These are phyloP conservation scores for Radopholus similis DNA, from an alignment of 1,140 invertebrate genomes.

Conservation along the genomic window DNA sequence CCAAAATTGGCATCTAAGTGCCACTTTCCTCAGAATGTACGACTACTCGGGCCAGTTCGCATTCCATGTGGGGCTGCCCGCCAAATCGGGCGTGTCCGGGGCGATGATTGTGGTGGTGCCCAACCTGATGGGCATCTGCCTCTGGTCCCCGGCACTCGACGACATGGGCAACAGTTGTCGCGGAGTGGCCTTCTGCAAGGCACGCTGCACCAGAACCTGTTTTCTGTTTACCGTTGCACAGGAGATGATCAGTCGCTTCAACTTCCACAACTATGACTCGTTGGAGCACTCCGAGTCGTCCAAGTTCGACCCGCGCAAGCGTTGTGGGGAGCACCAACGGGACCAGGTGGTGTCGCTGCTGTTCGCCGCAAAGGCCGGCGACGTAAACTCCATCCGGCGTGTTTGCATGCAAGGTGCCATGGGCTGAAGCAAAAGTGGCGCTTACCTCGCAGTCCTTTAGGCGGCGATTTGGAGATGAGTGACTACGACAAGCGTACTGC, in stretches of 20 bases:
- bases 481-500: conserved; percentile 76
- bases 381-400: conserved; percentile 62
- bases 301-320: conserved; percentile 77
- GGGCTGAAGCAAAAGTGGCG: too few species aligned
- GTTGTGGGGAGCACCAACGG: not conserved
- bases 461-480: conserved; percentile 72
- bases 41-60: conserved; percentile 97
- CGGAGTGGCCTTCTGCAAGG: conserved; percentile 66
- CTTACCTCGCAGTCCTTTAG: too few species aligned
- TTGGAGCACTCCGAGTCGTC: conserved; percentile 84
- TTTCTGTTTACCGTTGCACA: conserved; percentile 28
- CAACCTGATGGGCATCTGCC: conserved; percentile 90
- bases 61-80: conserved; percentile 91
- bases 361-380: conserved; percentile 87
- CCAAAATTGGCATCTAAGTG: not conserved
- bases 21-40: conserved; percentile 70
- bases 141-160: conserved; percentile 90
- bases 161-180: conserved; percentile 79
- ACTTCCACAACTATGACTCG: conserved; percentile 96
- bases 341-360: conserved; percentile 65
- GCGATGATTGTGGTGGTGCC: conserved; percentile 88
- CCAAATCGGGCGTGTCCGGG: conserved; percentile 92
- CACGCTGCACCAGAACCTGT: not conserved
- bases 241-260: conserved; percentile 82
- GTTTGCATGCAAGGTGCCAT: conserved; percentile 54